Base-by-base conservation (phyloP, 30 jellyfish, hydroid and myxozoan species). In the Aurelia sp. region DNA sequence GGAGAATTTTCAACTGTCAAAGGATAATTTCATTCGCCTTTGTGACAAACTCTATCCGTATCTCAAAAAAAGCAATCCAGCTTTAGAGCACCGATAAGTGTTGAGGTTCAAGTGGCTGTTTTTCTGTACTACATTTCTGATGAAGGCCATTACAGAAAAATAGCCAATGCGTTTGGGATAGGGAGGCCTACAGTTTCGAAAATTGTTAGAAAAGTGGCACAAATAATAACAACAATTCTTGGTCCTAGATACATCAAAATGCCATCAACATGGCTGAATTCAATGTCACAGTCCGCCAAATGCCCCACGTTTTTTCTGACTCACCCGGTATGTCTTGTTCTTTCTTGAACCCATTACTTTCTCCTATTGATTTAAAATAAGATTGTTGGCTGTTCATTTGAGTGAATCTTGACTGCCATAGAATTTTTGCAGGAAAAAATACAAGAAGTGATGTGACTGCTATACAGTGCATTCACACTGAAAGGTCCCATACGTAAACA, bases 131-230 rank as follows among this genome's bases (percentile, higher is more conserved):
- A 76, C 86, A 19, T 76, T 53, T 20, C 80, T 19, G 85, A 76
- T 76, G 87, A 57, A 22, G 87, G 87, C 24, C 48, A 64, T 7
- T 48, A 48, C 82, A 19, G 87, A 53, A 58, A 76, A 76, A 50
- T 48, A 17, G 86, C 85, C 66, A 79, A 79, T 55, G 65, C 87
- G 7, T 79, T 79, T 79, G 90, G 90, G 15, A 55, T 79, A 3
- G 35, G 84, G 21, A 79, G 33, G 73, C 10, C 86, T 4, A 16
- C 90, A n/a, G 90, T 79, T 59, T 79, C 90, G 67, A 59, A 19
- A 15, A 63, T 31, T 79, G 73, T 79, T 4, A 72, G 22, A 79
- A 63, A 10, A 59, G 30, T 4, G 15, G 69, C 69, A 59, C 69
- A 40, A 27, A 27, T 27, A 27, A 27, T 27, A 2, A 40, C 51